These are phyloP conservation scores for Aphyosemion australe DNA, from an alignment of 2,113 vertebrate genomes.

Conservation along the genomic window DNA sequence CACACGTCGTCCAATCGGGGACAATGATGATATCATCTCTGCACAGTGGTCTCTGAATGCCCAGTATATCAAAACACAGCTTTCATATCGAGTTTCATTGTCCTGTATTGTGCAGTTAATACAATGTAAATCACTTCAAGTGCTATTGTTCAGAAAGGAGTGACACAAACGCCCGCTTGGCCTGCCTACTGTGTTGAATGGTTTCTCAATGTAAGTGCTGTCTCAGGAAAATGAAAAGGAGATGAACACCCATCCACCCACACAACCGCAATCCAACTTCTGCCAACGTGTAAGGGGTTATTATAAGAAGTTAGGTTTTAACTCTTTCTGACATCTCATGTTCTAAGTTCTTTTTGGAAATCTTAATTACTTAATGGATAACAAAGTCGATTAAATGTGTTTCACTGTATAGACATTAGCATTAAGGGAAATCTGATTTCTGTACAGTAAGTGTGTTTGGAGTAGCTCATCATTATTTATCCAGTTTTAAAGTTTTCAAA, in stretches of 20 bases:
- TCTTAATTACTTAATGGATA: too few relatives aligned
- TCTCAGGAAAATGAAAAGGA: background rate
- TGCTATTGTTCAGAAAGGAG: slow-evolving; percentile 29
- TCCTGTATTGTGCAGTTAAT: slow-evolving; percentile 20
- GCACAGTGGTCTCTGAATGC: slow-evolving; percentile 10
- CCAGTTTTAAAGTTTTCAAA: background rate
- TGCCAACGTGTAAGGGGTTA: background rate
- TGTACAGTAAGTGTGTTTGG: too few relatives aligned
- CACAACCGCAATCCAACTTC: background rate
- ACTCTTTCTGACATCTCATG: background rate
- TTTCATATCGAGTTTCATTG: slow-evolving; percentile 26
- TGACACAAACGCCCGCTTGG: slow-evolving; percentile 10
- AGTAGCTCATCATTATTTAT: too few relatives aligned
- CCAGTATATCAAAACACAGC: background rate
- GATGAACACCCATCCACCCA: slow-evolving; percentile 2
- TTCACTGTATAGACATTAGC: too few relatives aligned
- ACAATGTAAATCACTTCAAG: slow-evolving; percentile 29
- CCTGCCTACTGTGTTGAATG: background rate
- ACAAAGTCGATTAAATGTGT: too few relatives aligned
- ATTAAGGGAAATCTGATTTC: too few relatives aligned
- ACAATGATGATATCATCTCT: slow-evolving; percentile 43
- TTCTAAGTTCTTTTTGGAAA: too few relatives aligned
- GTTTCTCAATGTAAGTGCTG: slow-evolving; percentile 25
- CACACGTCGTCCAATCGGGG: slow-evolving; percentile 23
- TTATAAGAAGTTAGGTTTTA: slow-evolving; percentile 7